A percentile compares a stretch with the other conserved stretches of the same genome.
phyloP scores from a whole-genome alignment of 2,888 invertebrate genomes.

The Zootermopsis nevadensis region DNA sequence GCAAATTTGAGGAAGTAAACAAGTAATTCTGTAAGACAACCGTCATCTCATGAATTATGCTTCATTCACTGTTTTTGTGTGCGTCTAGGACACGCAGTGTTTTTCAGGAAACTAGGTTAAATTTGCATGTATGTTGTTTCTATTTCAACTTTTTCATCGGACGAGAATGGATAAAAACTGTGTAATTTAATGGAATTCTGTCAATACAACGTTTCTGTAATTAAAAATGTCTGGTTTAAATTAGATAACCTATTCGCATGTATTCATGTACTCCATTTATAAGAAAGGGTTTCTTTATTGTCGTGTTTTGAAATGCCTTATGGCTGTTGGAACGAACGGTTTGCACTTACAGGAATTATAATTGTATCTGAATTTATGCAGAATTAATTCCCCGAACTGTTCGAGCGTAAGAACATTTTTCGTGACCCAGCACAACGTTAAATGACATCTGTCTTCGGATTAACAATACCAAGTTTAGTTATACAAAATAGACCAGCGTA shows the following conservation, averaged over 20 bases:
- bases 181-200: not conserved
- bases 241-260: not conserved
- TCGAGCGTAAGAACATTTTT: not conserved
- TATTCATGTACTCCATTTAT: not conserved
- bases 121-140: too few species aligned
- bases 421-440: not conserved
- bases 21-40: too few species aligned
- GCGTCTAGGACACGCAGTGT: too few species aligned
- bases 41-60: too few species aligned
- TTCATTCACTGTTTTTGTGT: too few species aligned
- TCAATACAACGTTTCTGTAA: not conserved
- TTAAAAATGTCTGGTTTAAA: not conserved
- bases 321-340: not conserved
- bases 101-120: too few species aligned
- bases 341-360: constrained; percentile 5
- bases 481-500: constrained; percentile 19
- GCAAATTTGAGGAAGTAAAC: too few species aligned
- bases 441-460: not conserved
- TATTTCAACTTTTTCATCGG: too few species aligned
- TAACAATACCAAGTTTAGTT: constrained; percentile 7
- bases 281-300: not conserved
- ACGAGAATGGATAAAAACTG: too few species aligned
- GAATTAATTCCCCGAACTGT: not conserved
- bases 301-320: not conserved
- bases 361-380: not conserved